phyloP scores from a whole-genome alignment of 2,888 invertebrate genomes.

The Melipona beecheii region DNA sequence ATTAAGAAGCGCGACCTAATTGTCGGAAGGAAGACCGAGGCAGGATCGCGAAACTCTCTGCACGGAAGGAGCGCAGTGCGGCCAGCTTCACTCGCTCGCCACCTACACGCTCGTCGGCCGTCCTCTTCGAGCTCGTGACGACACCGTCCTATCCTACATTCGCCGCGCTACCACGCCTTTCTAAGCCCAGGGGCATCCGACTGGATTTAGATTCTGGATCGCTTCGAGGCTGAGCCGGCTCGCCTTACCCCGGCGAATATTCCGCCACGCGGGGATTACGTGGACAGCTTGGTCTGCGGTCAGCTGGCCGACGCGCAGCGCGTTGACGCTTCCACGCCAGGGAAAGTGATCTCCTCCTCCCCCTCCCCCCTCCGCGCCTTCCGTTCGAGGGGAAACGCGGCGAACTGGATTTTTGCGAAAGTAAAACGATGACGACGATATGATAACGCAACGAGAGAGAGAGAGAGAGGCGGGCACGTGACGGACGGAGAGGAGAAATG shows the following conservation, averaged over 20 bases:
- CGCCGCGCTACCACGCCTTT: slow-evolving; percentile 78
- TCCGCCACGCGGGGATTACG: slow-evolving; percentile 38
- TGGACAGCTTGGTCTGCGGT: slow-evolving; percentile 30
- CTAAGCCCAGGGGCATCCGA: slow-evolving; percentile 81
- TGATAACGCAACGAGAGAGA: background rate
- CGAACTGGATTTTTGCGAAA: slow-evolving; percentile 41
- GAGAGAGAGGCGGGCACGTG: too few relatives aligned
- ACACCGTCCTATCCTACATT: slow-evolving; percentile 69
- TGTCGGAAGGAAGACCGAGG: slow-evolving; percentile 20
- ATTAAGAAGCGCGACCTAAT: slow-evolving; percentile 61
- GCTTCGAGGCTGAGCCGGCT: slow-evolving; percentile 64
- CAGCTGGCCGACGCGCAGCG: slow-evolving; percentile 8
- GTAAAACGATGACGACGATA: slow-evolving; percentile 6
- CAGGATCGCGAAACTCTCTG: slow-evolving; percentile 4
- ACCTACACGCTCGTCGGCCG: slow-evolving; percentile 59
- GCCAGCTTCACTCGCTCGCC: slow-evolving; percentile 38
- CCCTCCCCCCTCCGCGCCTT: background rate
- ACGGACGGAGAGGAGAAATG: background rate
- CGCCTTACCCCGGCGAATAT: slow-evolving; percentile 59
- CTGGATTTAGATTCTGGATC: slow-evolving; percentile 73
- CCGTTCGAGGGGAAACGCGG: slow-evolving; percentile 25
- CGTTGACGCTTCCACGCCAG: slow-evolving; percentile 18
- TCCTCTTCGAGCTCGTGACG: slow-evolving; percentile 65
- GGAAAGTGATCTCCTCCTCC: slow-evolving; percentile 37
- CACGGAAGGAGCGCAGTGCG: slow-evolving; percentile 5